Percentiles rank a stretch among this genome's conserved stretches.
Conservation (phyloP, 2,113 vertebrate species). For the Erinaceus europaeus region DNA sequence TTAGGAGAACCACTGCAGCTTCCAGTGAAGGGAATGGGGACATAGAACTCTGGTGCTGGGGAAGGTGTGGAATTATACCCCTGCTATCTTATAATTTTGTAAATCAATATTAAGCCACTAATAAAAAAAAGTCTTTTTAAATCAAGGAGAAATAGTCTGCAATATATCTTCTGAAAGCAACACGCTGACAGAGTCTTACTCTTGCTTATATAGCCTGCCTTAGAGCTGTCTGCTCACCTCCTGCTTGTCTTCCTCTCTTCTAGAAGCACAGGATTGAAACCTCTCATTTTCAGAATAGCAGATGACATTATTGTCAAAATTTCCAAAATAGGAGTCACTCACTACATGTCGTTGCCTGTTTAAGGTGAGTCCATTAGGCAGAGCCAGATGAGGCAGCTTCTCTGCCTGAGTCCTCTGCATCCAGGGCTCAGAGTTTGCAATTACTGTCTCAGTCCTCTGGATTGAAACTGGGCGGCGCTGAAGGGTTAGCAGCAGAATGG, state of each 20-base stretch:
- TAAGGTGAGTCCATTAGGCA: background rate
- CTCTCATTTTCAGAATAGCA: slow-evolving; percentile 14
- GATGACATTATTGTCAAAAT: background rate
- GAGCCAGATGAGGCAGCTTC: background rate
- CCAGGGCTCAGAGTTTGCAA: background rate
- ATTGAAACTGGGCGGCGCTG: background rate
- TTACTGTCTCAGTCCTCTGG: background rate
- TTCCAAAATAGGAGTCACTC: background rate
- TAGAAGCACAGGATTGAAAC: background rate
- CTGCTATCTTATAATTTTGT: too few relatives aligned
- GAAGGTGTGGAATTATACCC: too few relatives aligned
- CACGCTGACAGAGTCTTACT: background rate
- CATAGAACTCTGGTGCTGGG: too few relatives aligned
- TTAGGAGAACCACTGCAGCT: too few relatives aligned
- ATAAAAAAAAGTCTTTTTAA: too few relatives aligned
- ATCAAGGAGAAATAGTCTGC: background rate
- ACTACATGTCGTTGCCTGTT: background rate
- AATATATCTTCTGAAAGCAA: background rate
- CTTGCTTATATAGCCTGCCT: background rate
- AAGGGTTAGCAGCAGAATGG: background rate
- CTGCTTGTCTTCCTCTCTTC: background rate
- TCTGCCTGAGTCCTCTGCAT: background rate
- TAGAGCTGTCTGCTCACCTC: background rate
- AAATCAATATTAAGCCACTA: too few relatives aligned
- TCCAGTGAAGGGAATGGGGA: too few relatives aligned